Evolutionary conservation across 2,113 vertebrate genomes (phyloP), one percentile per base, ranked within the genome.

Genomic region (Toxostoma redivivum): DNA sequence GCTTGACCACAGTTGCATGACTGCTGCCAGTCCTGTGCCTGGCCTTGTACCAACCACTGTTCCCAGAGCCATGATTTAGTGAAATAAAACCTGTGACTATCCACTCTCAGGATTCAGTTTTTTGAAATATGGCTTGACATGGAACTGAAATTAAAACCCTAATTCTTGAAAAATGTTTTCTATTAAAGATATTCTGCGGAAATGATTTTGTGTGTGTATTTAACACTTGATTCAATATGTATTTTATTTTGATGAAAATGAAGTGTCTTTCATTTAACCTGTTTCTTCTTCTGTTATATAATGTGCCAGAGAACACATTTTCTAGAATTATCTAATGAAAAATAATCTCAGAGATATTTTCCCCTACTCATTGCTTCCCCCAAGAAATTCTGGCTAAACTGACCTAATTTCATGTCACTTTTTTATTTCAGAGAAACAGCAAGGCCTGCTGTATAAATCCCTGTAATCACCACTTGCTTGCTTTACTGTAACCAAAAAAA

Each of bases 321-420:
- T 83, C 74, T 51, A 73, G 33, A 86, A 86, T 83, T 88, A 61
- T 62, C 72, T 88, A 81, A 81, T 42, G 15, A 72, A 83, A 93
- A 83, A 81, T 56, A 66, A 77, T 57, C 56, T 77, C 56, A 15
- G 50, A 88, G 19, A n/a, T 88, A 37, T 64, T 90, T 90, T 25
- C 9, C 54, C 14, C 20, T 25, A 25, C 3, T 62, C 11, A 17
- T 50, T 4, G 1, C 9, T 89, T 92, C 10, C 35, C 23, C 65
- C 56, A 91, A 87, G 78, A 95, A 96, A 70, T 84, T 93, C 51
- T 86, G 80, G 21, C 44, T 88, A 90, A 92, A 88, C 5, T 67
- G 76, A 81, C 76, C 47, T 92, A 86, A 88, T 95, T 95, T 94
- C 17, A 20, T 64, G 64, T 83, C 80, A 71, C 69, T 58, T 93